Base-by-base conservation (phyloP, 2,113 vertebrate species). In the Ciconia stormi region DNA sequence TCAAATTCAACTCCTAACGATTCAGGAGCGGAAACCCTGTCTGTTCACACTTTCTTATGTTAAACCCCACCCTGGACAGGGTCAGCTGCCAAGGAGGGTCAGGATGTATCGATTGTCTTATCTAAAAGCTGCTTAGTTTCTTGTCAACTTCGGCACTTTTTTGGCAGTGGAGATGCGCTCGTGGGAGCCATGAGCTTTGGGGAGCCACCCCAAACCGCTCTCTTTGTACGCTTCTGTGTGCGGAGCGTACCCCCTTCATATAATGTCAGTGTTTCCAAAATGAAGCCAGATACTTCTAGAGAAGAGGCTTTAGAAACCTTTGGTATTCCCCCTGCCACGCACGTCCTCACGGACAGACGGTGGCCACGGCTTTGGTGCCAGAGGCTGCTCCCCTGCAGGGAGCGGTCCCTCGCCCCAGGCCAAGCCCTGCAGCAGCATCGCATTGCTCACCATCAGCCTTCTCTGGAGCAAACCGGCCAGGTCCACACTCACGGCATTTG, bases 321-420 rank as follows among this genome's bases (percentile, higher is more conserved):
- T 26, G 29, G 10, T 26, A 16, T 85, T 36, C 4, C 16, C 25
- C 19, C 10, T 1, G 1, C 65, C 27, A 14, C 1, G 0, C 27
- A 27, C 0, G 0, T 25, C 59, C 20, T 83, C 3, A 0, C 2
- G 1, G 58, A 21, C 22, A 25, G 26, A 26, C 2, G 5, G 17
- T 27, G 49, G 56, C 52, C 52, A 9, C 29, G 36, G 52, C n/a
- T 42, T 16, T 22, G 29, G 29, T 82, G 72, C 82, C 82, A 36
- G 42, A 34, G n/a, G 58, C 65, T 59, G 38, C 61, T 44, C 27
- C 50, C 50, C 18, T 11, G 15, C n/a, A 10, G 15, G 27, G 55
- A 52, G 22, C n/a, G 2, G 25, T 22, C 50, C 26, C 59, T 65
- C 3, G 1, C 25, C 9, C 32, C 46, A 22, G 47, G 55, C 69